phyloP scores from a whole-genome alignment of 2,113 vertebrate genomes.

The Silurus meridionalis region DNA sequence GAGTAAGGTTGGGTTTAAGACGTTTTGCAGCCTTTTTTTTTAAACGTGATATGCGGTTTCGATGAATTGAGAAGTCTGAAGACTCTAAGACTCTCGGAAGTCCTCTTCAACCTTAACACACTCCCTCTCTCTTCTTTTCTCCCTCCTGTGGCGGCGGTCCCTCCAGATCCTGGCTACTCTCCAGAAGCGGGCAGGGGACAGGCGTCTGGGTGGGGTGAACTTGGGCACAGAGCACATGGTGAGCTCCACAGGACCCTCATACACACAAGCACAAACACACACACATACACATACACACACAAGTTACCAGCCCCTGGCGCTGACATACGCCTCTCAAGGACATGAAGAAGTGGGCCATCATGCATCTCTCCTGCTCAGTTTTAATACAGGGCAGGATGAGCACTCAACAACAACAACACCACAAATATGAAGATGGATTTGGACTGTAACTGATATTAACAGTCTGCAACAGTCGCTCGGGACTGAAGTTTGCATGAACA shows the following conservation, averaged over 20 bases:
- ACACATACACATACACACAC: constrained; percentile 21
- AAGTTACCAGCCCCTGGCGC: constrained; percentile 68
- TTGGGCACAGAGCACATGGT: constrained; percentile 74
- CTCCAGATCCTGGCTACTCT: constrained; percentile 74
- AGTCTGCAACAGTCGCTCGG: too few species aligned
- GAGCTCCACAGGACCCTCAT: constrained; percentile 72
- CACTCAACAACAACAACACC: not conserved
- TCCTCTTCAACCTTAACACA: constrained; percentile 29
- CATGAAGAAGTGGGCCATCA: constrained; percentile 76
- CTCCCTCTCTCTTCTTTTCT: constrained; percentile 23
- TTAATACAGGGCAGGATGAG: constrained; percentile 9
- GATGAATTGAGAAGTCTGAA: not conserved
- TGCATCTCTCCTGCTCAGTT: constrained; percentile 61
- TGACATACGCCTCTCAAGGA: constrained; percentile 80
- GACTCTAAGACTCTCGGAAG: not conserved
- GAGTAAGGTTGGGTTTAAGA: not conserved
- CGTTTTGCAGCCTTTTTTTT: not conserved
- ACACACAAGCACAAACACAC: not conserved
- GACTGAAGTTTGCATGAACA: too few species aligned
- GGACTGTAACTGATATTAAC: too few species aligned
- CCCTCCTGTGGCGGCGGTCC: constrained; percentile 53
- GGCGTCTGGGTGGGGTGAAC: constrained; percentile 67
- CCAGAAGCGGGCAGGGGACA: constrained; percentile 73
- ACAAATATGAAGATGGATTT: too few species aligned
- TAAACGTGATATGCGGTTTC: not conserved